Evolutionary conservation across 2,797 vertebrate genomes (phyloP).

Genomic region (Vespertilio murinus): DNA sequence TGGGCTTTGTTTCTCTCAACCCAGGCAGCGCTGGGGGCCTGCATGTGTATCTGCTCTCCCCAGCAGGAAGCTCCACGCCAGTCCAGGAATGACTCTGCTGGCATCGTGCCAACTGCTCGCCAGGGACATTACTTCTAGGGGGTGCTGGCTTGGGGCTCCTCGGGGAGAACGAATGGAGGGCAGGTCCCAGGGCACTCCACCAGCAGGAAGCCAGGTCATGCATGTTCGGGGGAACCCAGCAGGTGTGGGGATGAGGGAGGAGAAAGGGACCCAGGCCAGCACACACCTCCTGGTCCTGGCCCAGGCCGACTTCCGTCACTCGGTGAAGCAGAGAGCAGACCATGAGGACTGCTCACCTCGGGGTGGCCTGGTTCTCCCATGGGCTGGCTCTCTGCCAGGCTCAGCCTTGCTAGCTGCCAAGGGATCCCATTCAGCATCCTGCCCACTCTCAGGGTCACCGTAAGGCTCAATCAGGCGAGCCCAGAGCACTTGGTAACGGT

Average conservation of each 20-base stretch:
- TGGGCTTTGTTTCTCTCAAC: constrained; percentile 39
- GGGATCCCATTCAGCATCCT: neutral
- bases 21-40: neutral
- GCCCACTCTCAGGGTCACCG: neutral
- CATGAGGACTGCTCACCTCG: neutral
- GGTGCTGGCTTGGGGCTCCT: neutral
- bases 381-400: neutral
- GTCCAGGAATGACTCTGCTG: neutral
- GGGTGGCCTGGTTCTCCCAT: neutral
- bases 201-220: neutral
- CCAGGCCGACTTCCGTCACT: too few species aligned
- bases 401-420: neutral
- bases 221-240: neutral
- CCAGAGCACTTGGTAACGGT: neutral
- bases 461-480: neutral
- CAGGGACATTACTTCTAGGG: neutral
- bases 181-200: neutral
- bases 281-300: neutral
- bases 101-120: neutral
- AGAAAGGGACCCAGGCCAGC: neutral
- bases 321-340: neutral
- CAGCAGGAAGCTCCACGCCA: neutral
- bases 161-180: neutral
- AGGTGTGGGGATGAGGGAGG: rapidly evolving
- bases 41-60: neutral